Base-by-base conservation (phyloP, 2,113 vertebrate genomes). In the Erythrocercus mccallii region DNA sequence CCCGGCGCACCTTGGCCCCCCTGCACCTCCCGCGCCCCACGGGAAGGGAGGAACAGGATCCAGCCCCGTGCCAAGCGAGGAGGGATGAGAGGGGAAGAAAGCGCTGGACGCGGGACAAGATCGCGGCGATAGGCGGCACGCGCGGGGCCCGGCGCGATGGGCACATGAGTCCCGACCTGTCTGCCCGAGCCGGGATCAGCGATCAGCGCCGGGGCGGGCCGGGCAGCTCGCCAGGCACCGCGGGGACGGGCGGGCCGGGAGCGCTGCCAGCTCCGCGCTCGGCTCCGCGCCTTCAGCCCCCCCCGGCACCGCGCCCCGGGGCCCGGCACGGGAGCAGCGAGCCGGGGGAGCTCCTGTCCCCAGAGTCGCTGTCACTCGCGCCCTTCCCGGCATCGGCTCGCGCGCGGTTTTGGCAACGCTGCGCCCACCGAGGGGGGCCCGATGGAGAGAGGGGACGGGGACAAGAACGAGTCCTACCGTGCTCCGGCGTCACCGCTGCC, bases 341-440 rank as follows among this genome's bases (percentile, higher is more conserved):
- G n/a, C 24, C 1, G 15, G 45, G 0, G 9, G 38, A 56, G 47
- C 10, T 33, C 60, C 15, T 5, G 53, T 48, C 38, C 53, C 53
- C 81, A 21, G 3, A 0, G 2, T 5, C 73, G 3, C 69, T 2
- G 19, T 2, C 24, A 5, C 42, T 5, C 27, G 1, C 6, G 0
- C 60, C 3, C 4, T 6, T 28, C 28, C 12, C 3, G 2, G 27
- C 77, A 33, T 1, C 7, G 2, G 24, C 38, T n/a, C 76, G 2
- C 8, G 6, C 6, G 12, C 19, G 25, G 30, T 1, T 20, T 10
- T n/a, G 47, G 45, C 60, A 68, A 23, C 1, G 10, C 28, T 2
- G 9, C 1, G 1, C 60, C 15, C 84, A 23, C 27, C 50, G 7
- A 44, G 15, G 44, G 20, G 35, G 24, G 7, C 64, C 66, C 5